Base-by-base conservation (phyloP, 2,888 invertebrate genomes). In the Agrotis puta region DNA sequence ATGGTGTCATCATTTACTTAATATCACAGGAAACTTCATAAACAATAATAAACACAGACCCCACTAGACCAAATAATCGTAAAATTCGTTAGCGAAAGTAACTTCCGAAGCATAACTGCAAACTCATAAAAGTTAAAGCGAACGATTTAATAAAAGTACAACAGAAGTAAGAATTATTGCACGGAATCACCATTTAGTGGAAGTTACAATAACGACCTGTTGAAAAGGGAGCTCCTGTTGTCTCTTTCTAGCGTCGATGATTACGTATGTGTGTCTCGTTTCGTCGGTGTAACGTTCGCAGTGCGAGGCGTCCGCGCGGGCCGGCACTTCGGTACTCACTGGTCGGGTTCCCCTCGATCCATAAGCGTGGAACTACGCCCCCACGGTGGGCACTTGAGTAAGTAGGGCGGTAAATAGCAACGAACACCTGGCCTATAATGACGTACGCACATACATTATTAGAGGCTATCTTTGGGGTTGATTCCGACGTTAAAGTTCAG, bases 131-230 rank as follows among this genome's bases (percentile, higher is more conserved):
- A 91, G 89, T 91, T 91, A 84, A 89, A 89, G 86, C 87, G 81
- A 79, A 86, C 88, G 85, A 88, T 90, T 92, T 89, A 90, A 89
- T 91, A 90, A 88, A 90, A 91, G 88, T 88, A 88, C 87, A 89
- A 85, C 86, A 84, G 88, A 91, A 91, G 90, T 90, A 91, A 88
- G 89, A 94, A 94, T 92, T 92, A 94, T 93, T 92, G 90, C 92
- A 92, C 92, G 87, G 88, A 92, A 94, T 92, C 94, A 93, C 94
- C 93, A 94, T 94, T 95, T 92, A 94, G 92, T 92, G 87, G 90
- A 88, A 92, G 92, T 93, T 92, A 93, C 93, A 93, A 93, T 94
- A 95, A 94, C 94, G 95, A 95, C 95, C 95, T 95, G 95, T 95
- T 95, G 95, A 95, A 94, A 94, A 91, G 88, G 91, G 89, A 87